phyloP scores from a whole-genome alignment of 2,113 vertebrate species.

The Phrynosoma platyrhinos region DNA sequence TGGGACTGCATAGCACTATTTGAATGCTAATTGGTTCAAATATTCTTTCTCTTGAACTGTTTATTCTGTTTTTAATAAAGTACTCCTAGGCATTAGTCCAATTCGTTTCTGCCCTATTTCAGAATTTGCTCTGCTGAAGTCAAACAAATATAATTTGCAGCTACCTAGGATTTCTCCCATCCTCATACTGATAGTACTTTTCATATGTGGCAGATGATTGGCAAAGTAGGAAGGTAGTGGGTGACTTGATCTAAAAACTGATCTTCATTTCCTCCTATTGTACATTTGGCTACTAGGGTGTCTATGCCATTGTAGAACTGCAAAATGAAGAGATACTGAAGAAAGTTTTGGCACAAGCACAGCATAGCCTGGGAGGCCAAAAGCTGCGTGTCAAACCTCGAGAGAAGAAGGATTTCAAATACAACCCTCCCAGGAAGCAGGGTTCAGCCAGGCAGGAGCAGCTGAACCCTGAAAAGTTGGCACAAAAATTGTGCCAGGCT shows the following conservation, averaged over 20 bases:
- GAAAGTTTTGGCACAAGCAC: conserved; percentile 72
- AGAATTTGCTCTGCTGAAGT: neutral
- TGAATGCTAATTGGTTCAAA: neutral
- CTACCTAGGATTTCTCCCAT: neutral
- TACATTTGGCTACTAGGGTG: conserved; percentile 74
- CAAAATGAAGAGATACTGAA: conserved; percentile 66
- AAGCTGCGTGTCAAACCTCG: conserved; percentile 86
- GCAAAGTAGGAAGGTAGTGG: neutral
- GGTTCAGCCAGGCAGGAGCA: conserved; percentile 60
- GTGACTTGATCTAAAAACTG: too few species aligned
- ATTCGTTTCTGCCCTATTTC: too few species aligned
- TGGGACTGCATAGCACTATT: neutral
- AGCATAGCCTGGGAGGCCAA: conserved; percentile 80
- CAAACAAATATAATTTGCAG: neutral
- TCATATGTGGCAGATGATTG: neutral
- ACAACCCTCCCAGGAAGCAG: conserved; percentile 77
- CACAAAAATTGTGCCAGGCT: conserved; percentile 76
- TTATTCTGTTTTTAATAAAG: neutral
- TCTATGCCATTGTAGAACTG: conserved; percentile 91
- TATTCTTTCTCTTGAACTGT: neutral
- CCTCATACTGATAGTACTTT: neutral
- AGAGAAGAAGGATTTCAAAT: conserved; percentile 87
- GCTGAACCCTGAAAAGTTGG: conserved; percentile 75
- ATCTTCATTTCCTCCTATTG: neutral
- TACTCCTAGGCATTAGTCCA: too few species aligned